Evolutionary conservation across 2,888 invertebrate species (phyloP), one percentile per base, ranked within the genome.

Genomic region (Megalurothrips usitatus): DNA sequence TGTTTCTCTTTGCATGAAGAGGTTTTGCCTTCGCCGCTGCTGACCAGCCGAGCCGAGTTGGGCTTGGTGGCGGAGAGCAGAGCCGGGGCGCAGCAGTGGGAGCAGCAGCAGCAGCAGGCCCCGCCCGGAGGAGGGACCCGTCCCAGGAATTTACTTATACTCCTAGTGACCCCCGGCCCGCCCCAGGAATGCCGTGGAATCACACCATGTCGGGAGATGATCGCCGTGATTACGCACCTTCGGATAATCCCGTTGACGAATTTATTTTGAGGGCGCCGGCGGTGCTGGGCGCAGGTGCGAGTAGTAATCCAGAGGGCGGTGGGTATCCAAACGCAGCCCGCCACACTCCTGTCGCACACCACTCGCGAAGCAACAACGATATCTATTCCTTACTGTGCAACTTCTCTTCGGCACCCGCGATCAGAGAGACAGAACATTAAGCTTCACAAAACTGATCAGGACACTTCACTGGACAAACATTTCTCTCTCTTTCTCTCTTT

Each of bases 1-100:
- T 75, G 68, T 75, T 75, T 75, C 68, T 75, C 68, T 75, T 75
- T 75, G 68, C 68, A 75, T 75, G 68, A 9, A 43, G 34, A 43
- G 34, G 34, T 43, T 43, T 43, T 43, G 34, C 34, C 68, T 75
- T 23, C 23, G 68, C 68, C 9, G 68, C 68, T 19, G 68, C 68
- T 23, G n/a, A 26, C 68, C 68, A 75, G 68, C 19, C 17, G 68
- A 75, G 26, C 11, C 68, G 68, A 17, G 68, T 8, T 26, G 12
- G 68, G 68, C 68, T 17, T 52, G 52, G 12, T 58, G 19, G 26
- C 9, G 68, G 68, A 3, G 68, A 8, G 26, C 26, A 12, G 68
- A n/a, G 63, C 8, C n/a, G 58, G 11, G 68, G 23, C 52, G 10
- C 14, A 52, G 52, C 10, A 52, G 19, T n/a, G n/a, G n/a, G n/a